Conservation (phyloP, 2,113 vertebrate genomes). For the Eurypyga helias region DNA sequence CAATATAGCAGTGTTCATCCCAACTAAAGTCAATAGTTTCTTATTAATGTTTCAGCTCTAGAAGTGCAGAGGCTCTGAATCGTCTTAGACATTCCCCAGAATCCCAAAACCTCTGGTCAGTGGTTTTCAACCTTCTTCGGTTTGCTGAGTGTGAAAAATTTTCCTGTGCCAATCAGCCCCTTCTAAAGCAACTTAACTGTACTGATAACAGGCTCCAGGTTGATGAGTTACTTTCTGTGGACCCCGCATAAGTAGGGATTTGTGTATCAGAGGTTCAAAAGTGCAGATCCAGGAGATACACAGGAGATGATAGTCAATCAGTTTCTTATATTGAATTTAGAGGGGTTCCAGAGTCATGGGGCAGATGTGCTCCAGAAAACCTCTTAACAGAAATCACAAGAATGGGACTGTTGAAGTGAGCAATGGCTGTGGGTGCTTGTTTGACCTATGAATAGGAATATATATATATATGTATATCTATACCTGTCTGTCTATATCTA, state of each 20-base stretch:
- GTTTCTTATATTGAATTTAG: neutral
- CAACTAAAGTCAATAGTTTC: neutral
- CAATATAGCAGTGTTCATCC: constrained; percentile 8
- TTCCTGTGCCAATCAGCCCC: neutral
- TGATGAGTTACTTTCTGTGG: constrained; percentile 59
- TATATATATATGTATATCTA: too few relatives aligned
- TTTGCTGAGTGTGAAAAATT: neutral
- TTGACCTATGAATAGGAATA: neutral
- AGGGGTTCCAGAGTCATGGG: neutral
- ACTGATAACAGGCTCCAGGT: constrained; percentile 38
- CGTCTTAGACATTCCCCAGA: neutral
- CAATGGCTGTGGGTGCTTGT: neutral
- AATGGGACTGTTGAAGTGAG: neutral
- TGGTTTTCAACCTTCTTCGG: neutral
- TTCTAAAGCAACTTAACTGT: constrained; percentile 1
- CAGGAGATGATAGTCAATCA: neutral
- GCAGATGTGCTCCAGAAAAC: neutral
- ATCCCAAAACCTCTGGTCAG: neutral
- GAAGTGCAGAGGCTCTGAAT: neutral
- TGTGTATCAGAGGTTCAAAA: constrained; percentile 10
- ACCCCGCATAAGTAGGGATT: neutral
- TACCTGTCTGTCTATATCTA: too few relatives aligned
- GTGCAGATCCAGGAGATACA: constrained; percentile 41
- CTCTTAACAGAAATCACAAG: neutral
- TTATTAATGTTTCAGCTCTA: neutral